phyloP scores from a whole-genome alignment of 2,888 invertebrate species.

The Ophraella communa region DNA sequence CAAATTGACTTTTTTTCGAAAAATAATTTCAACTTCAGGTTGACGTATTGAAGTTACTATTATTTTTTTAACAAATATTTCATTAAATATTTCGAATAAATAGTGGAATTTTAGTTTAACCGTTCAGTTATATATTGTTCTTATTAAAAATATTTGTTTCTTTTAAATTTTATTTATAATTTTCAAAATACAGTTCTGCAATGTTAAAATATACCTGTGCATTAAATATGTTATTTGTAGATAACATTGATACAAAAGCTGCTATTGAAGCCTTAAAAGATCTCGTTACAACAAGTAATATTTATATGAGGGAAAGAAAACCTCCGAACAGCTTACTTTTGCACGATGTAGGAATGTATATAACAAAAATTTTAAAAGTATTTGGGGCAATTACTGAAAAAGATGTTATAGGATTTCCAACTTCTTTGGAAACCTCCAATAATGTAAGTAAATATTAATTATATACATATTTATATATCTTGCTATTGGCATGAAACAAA shows the following conservation, averaged over 20 bases:
- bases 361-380: conserved; percentile 79
- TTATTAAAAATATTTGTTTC: too few relatives aligned
- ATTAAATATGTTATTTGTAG: conserved; percentile 57
- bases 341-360: conserved; percentile 79
- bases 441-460: conserved; percentile 44
- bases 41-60: too few relatives aligned
- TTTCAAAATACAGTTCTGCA: too few relatives aligned
- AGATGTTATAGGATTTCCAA: conserved; percentile 74
- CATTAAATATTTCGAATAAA: too few relatives aligned
- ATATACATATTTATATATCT: background rate
- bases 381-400: conserved; percentile 77
- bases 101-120: too few relatives aligned
- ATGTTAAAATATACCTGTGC: background rate
- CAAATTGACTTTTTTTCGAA: too few relatives aligned
- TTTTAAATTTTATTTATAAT: too few relatives aligned
- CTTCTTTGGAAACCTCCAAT: conserved; percentile 46
- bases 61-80: too few relatives aligned
- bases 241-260: conserved; percentile 93
- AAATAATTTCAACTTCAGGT: too few relatives aligned
- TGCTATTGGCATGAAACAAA: background rate
- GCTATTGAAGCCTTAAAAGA: conserved; percentile 85
- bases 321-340: conserved; percentile 70
- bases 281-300: conserved; percentile 83
- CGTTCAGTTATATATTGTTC: too few relatives aligned
- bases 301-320: conserved; percentile 76